phyloP scores from a whole-genome alignment of 2,797 vertebrate genomes.

The Pipistrellus pipistrellus region DNA sequence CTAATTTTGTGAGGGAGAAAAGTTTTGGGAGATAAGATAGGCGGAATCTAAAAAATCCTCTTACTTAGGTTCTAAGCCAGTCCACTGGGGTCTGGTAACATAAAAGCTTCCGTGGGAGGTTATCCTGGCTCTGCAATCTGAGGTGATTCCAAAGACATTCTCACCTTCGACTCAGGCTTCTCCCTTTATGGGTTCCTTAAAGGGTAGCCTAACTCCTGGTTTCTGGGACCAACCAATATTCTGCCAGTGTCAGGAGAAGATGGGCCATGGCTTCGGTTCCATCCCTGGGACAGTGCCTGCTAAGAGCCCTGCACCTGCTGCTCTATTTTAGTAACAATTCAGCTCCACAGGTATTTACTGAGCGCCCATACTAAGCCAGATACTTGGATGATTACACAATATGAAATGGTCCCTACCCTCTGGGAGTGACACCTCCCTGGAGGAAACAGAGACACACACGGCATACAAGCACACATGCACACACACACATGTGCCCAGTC shows the following conservation, averaged over 20 bases:
- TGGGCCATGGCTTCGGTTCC: constrained; percentile 44
- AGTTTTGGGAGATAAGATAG: background rate
- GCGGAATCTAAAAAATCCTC: constrained; percentile 12
- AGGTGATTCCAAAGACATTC: constrained; percentile 33
- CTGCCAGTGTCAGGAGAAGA: background rate
- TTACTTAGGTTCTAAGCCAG: constrained; percentile 42
- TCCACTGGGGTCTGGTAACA: background rate
- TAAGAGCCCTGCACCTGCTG: background rate
- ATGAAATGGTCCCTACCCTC: background rate
- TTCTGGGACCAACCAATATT: constrained; percentile 32
- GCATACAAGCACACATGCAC: background rate
- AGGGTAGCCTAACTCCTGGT: constrained; percentile 4
- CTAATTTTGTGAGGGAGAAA: constrained; percentile 51
- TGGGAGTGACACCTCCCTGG: background rate
- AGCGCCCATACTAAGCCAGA: background rate
- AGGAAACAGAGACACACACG: background rate
- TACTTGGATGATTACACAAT: background rate
- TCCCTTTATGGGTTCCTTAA: constrained; percentile 49
- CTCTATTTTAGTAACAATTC: constrained; percentile 59
- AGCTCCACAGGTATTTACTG: background rate
- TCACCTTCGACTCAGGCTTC: constrained; percentile 8
- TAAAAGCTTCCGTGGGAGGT: background rate
- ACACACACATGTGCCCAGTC: background rate
- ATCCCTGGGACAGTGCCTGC: background rate
- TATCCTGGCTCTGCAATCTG: background rate